These are phyloP conservation scores for Mallotus villosus DNA, from an alignment of 2,797 vertebrate species.

Conservation along the genomic window DNA sequence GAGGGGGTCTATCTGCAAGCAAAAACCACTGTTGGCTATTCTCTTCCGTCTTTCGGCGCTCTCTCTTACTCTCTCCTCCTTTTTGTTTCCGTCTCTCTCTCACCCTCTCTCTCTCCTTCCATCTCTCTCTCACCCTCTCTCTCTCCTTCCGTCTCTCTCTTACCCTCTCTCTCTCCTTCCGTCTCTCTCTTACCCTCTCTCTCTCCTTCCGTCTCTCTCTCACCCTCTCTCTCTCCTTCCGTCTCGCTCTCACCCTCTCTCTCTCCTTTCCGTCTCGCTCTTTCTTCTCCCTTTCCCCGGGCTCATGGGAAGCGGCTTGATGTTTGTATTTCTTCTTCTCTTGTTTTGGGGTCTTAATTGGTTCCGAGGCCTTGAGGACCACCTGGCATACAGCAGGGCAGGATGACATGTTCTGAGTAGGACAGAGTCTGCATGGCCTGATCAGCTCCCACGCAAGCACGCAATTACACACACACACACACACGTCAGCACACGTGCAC, in stretches of 20 bases:
- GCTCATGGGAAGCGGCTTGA: constrained; percentile 7
- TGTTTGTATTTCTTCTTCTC: constrained; percentile 41
- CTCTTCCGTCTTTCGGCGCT: constrained; percentile 8
- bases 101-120: too few species aligned
- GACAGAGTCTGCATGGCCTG: neutral
- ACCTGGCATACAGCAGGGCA: constrained; percentile 49
- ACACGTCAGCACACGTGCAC: constrained; percentile 4
- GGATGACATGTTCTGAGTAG: constrained; percentile 27
- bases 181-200: neutral
- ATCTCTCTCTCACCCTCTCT: neutral
- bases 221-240: too few species aligned
- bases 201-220: neutral
- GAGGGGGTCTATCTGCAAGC: constrained; percentile 42
- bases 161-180: neutral
- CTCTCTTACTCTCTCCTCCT: neutral
- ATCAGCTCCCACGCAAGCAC: constrained; percentile 6
- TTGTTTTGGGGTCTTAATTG: constrained; percentile 45
- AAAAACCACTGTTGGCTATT: constrained; percentile 79
- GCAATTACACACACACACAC: constrained; percentile 3
- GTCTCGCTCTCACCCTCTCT: neutral
- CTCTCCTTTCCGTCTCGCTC: neutral
- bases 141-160: too few species aligned
- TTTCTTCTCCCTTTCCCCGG: too few species aligned
- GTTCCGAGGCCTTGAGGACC: constrained; percentile 59
- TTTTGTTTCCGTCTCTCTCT: neutral